Percentiles rank a stretch among this genome's conserved stretches.
These are phyloP conservation scores for Mylabris sibirica DNA, from an alignment of 2,888 invertebrate genomes.

Conservation along the genomic window DNA sequence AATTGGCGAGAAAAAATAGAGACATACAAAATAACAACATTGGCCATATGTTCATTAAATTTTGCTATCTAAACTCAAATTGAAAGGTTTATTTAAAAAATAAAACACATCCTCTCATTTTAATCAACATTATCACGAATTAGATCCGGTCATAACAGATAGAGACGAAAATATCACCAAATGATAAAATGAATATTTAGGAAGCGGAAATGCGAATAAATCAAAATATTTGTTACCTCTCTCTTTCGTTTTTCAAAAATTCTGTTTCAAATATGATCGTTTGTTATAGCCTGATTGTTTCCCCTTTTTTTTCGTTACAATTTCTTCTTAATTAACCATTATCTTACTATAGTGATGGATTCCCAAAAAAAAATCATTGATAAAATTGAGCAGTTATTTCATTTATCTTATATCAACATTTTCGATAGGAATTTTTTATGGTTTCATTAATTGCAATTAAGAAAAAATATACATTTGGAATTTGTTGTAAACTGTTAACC, in stretches of 20 bases:
- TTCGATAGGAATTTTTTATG: neutral
- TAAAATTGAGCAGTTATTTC: neutral
- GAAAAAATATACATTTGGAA: neutral
- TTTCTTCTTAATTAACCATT: neutral
- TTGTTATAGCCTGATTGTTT: constrained; percentile 1
- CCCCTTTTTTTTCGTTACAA: neutral
- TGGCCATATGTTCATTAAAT: neutral
- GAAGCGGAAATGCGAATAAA: neutral
- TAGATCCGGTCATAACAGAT: neutral
- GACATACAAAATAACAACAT: neutral
- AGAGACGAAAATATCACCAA: neutral
- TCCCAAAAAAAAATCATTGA: neutral
- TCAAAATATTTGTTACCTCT: neutral
- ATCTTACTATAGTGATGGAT: neutral
- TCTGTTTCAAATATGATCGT: neutral
- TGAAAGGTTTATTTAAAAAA: neutral
- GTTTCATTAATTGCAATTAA: neutral
- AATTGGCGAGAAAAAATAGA: neutral
- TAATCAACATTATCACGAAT: neutral
- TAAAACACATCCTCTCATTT: neutral
- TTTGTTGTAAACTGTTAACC: constrained; percentile 5
- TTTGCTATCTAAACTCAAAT: neutral
- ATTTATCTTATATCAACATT: neutral
- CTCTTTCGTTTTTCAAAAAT: neutral
- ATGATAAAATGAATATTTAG: neutral